Percentiles rank a stretch among this genome's conserved stretches.
phyloP scores from a whole-genome alignment of 2,888 invertebrate genomes.

The Protophormia terraenovae region DNA sequence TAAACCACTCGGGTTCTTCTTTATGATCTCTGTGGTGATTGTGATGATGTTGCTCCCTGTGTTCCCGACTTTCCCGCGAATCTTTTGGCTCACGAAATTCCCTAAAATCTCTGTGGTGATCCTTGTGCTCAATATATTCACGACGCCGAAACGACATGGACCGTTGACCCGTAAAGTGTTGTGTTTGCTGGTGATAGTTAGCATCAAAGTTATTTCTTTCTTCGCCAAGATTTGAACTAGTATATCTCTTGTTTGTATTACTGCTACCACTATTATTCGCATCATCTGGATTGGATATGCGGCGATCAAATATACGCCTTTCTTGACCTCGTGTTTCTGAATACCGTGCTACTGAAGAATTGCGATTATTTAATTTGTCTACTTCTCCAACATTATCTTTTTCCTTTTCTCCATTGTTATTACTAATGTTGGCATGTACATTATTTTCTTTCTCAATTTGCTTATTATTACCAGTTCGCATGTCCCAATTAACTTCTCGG shows the following conservation, averaged over 20 bases:
- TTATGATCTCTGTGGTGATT: slow-evolving; percentile 82
- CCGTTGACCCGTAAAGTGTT: slow-evolving; percentile 64
- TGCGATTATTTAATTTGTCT: slow-evolving; percentile 40
- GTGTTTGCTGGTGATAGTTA: slow-evolving; percentile 52
- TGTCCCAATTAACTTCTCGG: slow-evolving; percentile 83
- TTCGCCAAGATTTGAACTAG: background rate
- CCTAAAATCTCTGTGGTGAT: slow-evolving; percentile 57
- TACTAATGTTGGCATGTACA: background rate
- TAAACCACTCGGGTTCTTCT: slow-evolving; percentile 96
- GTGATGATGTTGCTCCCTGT: slow-evolving; percentile 68
- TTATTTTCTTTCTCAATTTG: slow-evolving; percentile 64
- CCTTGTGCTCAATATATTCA: slow-evolving; percentile 67
- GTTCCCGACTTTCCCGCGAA: slow-evolving; percentile 46
- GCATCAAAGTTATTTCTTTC: slow-evolving; percentile 55
- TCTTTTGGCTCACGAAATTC: slow-evolving; percentile 79
- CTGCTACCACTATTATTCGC: background rate
- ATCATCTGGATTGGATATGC: slow-evolving; percentile 33
- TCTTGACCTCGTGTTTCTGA: slow-evolving; percentile 35
- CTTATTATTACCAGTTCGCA: slow-evolving; percentile 71
- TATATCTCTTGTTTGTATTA: slow-evolving; percentile 26
- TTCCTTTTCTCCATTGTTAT: slow-evolving; percentile 48
- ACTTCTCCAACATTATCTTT: slow-evolving; percentile 23
- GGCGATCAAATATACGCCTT: slow-evolving; percentile 45
- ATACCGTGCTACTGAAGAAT: background rate
- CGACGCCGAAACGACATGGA: slow-evolving; percentile 64